Evolutionary conservation across 2,113 vertebrate species (phyloP).

Genomic region (Saguinus midas): DNA sequence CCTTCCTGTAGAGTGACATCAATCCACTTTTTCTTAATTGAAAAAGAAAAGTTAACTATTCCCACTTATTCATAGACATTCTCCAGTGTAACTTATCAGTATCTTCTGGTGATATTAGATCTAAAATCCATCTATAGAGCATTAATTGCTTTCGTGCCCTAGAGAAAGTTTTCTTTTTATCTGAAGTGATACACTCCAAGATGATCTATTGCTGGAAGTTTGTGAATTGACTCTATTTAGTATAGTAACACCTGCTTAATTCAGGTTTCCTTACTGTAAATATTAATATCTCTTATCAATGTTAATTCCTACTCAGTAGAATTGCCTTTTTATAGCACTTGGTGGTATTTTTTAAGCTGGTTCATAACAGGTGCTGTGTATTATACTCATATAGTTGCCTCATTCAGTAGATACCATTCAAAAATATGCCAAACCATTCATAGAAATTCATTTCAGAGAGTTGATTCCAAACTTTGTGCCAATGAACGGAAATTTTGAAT

Average conservation of each 20-base stretch:
- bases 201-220: background rate
- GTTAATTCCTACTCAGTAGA: background rate
- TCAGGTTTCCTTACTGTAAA: background rate
- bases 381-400: background rate
- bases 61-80: background rate
- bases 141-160: background rate
- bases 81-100: background rate
- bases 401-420: slow-evolving; percentile 47
- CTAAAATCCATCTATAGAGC: background rate
- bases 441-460: slow-evolving; percentile 47
- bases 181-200: background rate
- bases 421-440: slow-evolving; percentile 50
- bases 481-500: slow-evolving; percentile 42
- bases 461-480: slow-evolving; percentile 33
- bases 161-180: background rate
- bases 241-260: background rate
- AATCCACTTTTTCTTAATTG: background rate
- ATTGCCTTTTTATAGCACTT: background rate
- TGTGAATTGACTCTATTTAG: background rate
- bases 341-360: slow-evolving; percentile 26
- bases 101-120: background rate
- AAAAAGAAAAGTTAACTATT: slow-evolving; percentile 7
- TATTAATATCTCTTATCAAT: background rate
- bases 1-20: background rate
- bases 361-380: background rate